Percentiles rank a stretch among this genome's conserved stretches.
phyloP scores from a whole-genome alignment of 2,797 vertebrate genomes.

The Sebastes umbrosus region DNA sequence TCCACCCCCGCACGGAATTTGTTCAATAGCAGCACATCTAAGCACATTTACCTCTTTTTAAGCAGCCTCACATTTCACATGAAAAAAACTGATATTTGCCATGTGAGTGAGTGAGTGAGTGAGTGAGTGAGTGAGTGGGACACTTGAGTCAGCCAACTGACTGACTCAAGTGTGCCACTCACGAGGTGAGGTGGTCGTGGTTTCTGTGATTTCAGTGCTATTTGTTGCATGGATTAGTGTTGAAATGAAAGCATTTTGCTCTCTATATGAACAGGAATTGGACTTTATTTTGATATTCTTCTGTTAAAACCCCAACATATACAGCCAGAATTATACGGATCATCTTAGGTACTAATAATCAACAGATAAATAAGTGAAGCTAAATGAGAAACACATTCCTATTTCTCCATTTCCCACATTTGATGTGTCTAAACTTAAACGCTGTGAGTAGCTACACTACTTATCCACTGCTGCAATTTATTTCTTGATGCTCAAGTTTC shows the following conservation, averaged over 20 bases:
- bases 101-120: neutral
- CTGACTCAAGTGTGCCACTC: neutral
- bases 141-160: slow-evolving; percentile 28
- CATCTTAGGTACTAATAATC: neutral
- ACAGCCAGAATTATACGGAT: neutral
- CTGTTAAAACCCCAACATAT: neutral
- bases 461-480: neutral
- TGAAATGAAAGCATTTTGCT: no score
- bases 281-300: neutral
- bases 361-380: neutral
- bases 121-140: neutral
- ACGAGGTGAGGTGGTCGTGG: neutral
- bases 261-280: neutral
- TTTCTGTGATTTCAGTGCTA: neutral
- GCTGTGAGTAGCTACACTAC: neutral
- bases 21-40: slow-evolving; percentile 14
- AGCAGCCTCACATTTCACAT: neutral
- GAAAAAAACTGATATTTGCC: neutral
- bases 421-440: neutral
- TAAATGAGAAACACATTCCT: neutral
- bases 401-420: neutral
- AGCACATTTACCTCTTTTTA: slow-evolving; percentile 8
- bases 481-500: neutral
- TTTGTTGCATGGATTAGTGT: neutral
- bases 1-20: slow-evolving; percentile 39